Evolutionary conservation across 2,113 vertebrate species (phyloP).

Genomic region (Poeciliopsis retropinna): DNA sequence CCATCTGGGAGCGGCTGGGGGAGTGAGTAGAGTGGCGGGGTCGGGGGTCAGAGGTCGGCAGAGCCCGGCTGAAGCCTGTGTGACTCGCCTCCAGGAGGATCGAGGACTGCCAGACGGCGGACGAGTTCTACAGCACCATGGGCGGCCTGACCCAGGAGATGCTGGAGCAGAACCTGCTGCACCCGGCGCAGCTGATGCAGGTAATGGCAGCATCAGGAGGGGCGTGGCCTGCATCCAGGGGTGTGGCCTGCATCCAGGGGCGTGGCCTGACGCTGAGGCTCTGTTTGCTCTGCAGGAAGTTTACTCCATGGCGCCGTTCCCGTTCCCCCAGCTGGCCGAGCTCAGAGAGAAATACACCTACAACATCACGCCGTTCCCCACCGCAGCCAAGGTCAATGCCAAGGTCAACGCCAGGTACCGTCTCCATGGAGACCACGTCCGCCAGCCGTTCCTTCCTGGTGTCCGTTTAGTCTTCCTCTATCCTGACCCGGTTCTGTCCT

Average conservation of each 20-base stretch:
- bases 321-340: constrained; percentile 95
- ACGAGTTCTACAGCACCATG: constrained; percentile 98
- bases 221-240: too few species aligned
- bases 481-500: neutral
- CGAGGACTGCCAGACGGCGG: constrained; percentile 92
- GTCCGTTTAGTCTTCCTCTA: neutral
- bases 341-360: constrained; percentile 98
- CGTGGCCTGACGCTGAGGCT: too few species aligned
- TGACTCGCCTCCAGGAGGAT: constrained; percentile 84
- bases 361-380: constrained; percentile 97
- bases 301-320: constrained; percentile 95
- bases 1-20: constrained; percentile 95
- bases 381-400: constrained; percentile 79
- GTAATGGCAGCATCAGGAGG: constrained; percentile 58
- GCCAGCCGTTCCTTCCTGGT: neutral
- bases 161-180: constrained; percentile 91
- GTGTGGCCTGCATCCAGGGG: too few species aligned
- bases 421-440: too few species aligned
- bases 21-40: constrained; percentile 85
- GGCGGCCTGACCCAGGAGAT: constrained; percentile 95
- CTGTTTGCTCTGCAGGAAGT: constrained; percentile 83
- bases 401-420: too few species aligned
- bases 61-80: too few species aligned
- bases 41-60: too few species aligned
- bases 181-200: constrained; percentile 95